A percentile compares a stretch with the other conserved stretches of the same genome.
Conservation (phyloP, 2,113 vertebrate species). For the Myiagra hebetior region DNA sequence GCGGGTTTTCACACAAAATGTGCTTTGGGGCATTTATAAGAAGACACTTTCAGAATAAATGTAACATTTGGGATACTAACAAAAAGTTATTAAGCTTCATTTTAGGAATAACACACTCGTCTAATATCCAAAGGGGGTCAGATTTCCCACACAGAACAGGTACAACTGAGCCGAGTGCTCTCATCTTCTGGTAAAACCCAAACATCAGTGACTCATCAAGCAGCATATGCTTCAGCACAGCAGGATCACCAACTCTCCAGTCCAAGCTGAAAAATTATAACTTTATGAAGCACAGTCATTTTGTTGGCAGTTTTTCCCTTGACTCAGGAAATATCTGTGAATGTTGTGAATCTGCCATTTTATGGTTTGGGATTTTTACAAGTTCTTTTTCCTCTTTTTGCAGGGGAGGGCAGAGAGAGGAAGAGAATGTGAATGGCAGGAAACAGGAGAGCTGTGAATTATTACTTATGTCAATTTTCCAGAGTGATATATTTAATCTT, state of each 20-base stretch:
- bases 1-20: rapidly evolving
- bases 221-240: neutral
- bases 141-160: neutral
- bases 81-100: neutral
- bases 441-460: neutral
- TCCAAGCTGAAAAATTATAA: neutral
- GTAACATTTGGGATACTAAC: neutral
- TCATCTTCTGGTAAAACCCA: neutral
- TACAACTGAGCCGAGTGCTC: neutral
- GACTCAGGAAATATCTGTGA: slow-evolving; percentile 34
- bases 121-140: neutral
- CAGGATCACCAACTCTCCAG: neutral
- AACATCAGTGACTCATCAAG: neutral
- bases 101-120: neutral
- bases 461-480: neutral
- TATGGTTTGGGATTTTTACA: slow-evolving; percentile 28
- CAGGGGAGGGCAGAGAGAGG: neutral
- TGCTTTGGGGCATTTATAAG: neutral
- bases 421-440: neutral
- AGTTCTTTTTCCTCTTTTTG: slow-evolving; percentile 2
- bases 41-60: neutral
- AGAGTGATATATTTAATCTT: neutral
- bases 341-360: slow-evolving; percentile 32
- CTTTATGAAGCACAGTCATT: slow-evolving; percentile 17
- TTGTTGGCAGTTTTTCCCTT: slow-evolving; percentile 19